These are phyloP conservation scores for Bursaphelenchus mucronatus DNA, from an alignment of 1,140 invertebrate genomes.

Conservation along the genomic window DNA sequence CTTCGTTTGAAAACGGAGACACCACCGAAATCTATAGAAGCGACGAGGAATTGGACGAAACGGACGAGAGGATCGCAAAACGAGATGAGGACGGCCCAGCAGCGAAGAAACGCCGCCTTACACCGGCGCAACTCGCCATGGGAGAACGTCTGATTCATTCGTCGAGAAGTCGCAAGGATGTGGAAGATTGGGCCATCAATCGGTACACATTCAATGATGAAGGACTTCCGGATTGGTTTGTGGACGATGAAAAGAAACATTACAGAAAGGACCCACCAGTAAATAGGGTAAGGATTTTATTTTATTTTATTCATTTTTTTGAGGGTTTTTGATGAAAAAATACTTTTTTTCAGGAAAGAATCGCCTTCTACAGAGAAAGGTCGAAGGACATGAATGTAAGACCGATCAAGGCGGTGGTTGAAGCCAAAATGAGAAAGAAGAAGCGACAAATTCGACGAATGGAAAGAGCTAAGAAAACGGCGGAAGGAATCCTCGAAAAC, in stretches of 20 bases:
- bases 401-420: constrained; percentile 94
- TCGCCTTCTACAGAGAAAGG: constrained; percentile 65
- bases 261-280: constrained; percentile 75
- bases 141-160: constrained; percentile 78
- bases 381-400: constrained; percentile 82
- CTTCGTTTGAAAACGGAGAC: background rate
- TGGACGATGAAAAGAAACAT: constrained; percentile 84
- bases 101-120: constrained; percentile 72
- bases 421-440: constrained; percentile 96
- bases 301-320: constrained; percentile 30
- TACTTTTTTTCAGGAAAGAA: constrained; percentile 61
- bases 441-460: constrained; percentile 71
- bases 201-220: constrained; percentile 74
- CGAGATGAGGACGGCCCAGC: constrained; percentile 63
- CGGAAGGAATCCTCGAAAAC: constrained; percentile 83
- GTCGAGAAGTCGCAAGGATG: constrained; percentile 76
- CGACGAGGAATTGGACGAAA: constrained; percentile 65
- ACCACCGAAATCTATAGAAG: background rate
- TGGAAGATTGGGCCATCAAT: constrained; percentile 84
- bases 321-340: constrained; percentile 8
- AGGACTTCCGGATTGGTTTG: constrained; percentile 90
- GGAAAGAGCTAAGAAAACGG: constrained; percentile 90
- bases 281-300: constrained; percentile 67
- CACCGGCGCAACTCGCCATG: constrained; percentile 78
- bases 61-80: constrained; percentile 78